Conservation (phyloP, 2,113 vertebrate species). For the Nibea albiflora region DNA sequence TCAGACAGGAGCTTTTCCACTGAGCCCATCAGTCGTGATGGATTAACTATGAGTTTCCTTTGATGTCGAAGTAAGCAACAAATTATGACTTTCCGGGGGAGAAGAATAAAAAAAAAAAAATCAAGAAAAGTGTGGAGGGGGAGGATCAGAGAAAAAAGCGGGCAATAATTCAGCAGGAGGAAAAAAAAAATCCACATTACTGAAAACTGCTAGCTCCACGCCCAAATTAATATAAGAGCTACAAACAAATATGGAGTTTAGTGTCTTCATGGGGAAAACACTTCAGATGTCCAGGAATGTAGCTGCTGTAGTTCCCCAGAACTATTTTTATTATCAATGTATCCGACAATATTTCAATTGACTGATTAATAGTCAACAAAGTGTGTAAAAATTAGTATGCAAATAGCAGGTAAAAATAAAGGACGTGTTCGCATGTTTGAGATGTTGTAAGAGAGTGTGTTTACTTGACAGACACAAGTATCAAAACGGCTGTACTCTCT, state of each 20-base stretch:
- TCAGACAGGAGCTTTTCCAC: slow-evolving; percentile 56
- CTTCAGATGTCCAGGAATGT: neutral
- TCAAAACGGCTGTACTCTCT: slow-evolving; percentile 7
- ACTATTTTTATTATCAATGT: neutral
- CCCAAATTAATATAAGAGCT: neutral
- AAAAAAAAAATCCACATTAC: neutral
- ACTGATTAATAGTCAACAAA: neutral
- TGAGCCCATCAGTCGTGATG: slow-evolving; percentile 42
- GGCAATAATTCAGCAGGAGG: slow-evolving; percentile 11
- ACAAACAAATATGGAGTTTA: neutral
- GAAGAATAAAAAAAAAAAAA: too few species aligned
- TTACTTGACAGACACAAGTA: slow-evolving; percentile 1
- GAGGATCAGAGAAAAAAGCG: slow-evolving; percentile 11
- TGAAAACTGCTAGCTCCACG: neutral
- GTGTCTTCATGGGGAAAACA: neutral
- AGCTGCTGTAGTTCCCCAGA: neutral
- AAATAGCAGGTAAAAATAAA: too few species aligned
- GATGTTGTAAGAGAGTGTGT: neutral
- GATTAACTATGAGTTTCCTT: slow-evolving; percentile 39
- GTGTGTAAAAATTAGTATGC: too few species aligned
- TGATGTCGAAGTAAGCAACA: slow-evolving; percentile 27
- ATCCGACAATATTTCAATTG: neutral
- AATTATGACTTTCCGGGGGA: neutral
- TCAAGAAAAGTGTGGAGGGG: slow-evolving; percentile 21
- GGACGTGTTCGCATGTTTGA: neutral